phyloP scores from a whole-genome alignment of 1,140 invertebrate genomes.

The Eurosta solidaginis region DNA sequence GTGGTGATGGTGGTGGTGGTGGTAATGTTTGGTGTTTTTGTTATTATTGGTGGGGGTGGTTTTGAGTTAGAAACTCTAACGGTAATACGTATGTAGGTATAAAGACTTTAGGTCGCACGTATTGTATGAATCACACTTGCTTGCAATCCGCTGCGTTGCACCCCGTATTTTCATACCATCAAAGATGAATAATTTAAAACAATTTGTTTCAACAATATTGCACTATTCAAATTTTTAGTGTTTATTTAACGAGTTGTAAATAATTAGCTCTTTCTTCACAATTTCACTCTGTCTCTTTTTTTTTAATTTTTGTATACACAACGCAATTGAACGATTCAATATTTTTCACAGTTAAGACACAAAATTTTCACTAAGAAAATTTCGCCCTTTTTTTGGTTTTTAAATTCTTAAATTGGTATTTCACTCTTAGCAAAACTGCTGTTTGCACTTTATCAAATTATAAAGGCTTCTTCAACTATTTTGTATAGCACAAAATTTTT shows the following conservation, averaged over 20 bases:
- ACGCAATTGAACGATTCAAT: background rate
- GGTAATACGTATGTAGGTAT: conserved; percentile 31
- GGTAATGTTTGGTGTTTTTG: background rate
- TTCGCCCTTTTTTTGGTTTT: background rate
- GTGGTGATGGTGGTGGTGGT: background rate
- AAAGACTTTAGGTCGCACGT: conserved; percentile 33
- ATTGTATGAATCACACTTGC: conserved; percentile 48
- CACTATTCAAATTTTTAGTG: no score
- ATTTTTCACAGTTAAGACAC: background rate
- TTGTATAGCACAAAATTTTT: background rate
- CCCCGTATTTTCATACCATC: background rate
- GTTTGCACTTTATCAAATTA: background rate
- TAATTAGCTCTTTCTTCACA: background rate
- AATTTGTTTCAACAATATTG: no score
- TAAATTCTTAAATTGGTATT: no score
- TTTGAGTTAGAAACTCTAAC: background rate
- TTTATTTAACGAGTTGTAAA: background rate
- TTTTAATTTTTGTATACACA: background rate
- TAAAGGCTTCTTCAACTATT: background rate
- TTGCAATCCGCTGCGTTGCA: background rate
- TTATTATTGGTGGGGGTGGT: background rate
- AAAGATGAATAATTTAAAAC: no score
- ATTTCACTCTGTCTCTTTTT: background rate
- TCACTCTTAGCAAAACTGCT: background rate
- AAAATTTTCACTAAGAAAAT: background rate